Conservation (phyloP, 2,888 invertebrate genomes). For the Mimas tiliae region DNA sequence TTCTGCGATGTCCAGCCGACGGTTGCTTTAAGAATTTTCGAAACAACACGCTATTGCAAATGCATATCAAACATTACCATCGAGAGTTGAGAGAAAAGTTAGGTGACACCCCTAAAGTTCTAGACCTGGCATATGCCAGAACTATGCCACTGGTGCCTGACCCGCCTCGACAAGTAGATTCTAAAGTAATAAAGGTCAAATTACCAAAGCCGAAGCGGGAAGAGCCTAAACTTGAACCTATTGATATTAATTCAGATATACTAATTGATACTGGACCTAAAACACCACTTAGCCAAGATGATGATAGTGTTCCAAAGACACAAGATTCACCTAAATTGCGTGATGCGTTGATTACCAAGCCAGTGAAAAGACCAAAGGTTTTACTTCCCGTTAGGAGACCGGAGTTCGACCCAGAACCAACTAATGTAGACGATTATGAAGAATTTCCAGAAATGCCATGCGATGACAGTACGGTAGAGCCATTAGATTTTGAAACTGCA, state of each 20-base stretch:
- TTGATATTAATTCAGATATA: constrained; percentile 40
- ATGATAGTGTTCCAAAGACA: constrained; percentile 44
- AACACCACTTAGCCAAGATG: constrained; percentile 42
- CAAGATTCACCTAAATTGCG: constrained; percentile 74
- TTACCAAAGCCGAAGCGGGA: constrained; percentile 62
- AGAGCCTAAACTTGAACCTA: constrained; percentile 47
- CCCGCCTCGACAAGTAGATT: constrained; percentile 35
- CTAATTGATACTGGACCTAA: constrained; percentile 39
- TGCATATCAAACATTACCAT: constrained; percentile 98
- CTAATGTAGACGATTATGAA: constrained; percentile 45
- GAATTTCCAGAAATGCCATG: constrained; percentile 37
- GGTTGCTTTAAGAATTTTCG: constrained; percentile 95
- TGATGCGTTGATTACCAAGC: constrained; percentile 61
- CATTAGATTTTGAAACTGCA: constrained; percentile 68
- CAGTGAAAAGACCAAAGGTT: constrained; percentile 70
- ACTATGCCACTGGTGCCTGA: constrained; percentile 65
- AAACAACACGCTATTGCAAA: constrained; percentile 94
- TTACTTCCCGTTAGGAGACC: constrained; percentile 65
- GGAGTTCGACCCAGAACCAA: constrained; percentile 49
- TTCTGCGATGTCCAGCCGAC: constrained; percentile 90
- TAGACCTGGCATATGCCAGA: constrained; percentile 93
- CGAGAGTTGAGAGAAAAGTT: constrained; percentile 89
- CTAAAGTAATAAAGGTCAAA: constrained; percentile 65
- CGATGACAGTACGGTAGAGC: constrained; percentile 41
- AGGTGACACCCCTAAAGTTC: constrained; percentile 93